A percentile compares a stretch with the other conserved stretches of the same genome.
Evolutionary conservation across 2,888 invertebrate genomes (phyloP).

Genomic region (Ametastegia equiseti): DNA sequence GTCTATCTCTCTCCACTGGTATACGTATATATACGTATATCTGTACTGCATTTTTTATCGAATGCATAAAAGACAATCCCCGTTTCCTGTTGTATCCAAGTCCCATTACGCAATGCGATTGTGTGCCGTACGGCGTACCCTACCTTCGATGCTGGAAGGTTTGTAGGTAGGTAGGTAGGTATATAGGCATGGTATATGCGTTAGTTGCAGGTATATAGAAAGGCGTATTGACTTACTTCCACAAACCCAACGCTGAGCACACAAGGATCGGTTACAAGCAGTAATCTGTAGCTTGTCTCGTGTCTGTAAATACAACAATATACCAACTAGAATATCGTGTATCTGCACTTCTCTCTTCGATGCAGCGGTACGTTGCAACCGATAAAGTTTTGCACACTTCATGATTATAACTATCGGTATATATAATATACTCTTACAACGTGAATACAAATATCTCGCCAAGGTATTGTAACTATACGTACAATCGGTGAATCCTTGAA

Average conservation of each 20-base stretch:
- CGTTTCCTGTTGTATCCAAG: slow-evolving; percentile 10
- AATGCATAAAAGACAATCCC: slow-evolving; percentile 32
- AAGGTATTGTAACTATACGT: too few species aligned
- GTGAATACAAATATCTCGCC: too few species aligned
- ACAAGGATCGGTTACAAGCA: slow-evolving; percentile 54
- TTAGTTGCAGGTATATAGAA: slow-evolving; percentile 48
- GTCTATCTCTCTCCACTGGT: not conserved
- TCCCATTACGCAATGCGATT: slow-evolving; percentile 21
- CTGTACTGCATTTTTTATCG: not conserved
- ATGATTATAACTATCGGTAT: too few species aligned
- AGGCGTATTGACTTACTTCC: slow-evolving; percentile 58
- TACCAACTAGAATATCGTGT: slow-evolving; percentile 49
- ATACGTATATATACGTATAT: too few species aligned
- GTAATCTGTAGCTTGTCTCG: slow-evolving; percentile 53
- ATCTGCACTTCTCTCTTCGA: not conserved
- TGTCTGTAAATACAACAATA: slow-evolving; percentile 59
- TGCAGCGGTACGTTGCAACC: not conserved
- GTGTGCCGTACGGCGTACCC: too few species aligned
- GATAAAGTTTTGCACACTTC: slow-evolving; percentile 5
- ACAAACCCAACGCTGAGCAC: slow-evolving; percentile 57
- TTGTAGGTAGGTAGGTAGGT: not conserved
- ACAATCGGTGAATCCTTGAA: too few species aligned
- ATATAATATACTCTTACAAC: not conserved
- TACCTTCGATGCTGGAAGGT: slow-evolving; percentile 2
- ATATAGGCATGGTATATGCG: too few species aligned